These are phyloP conservation scores for Oreohelix idahoensis DNA, from an alignment of 1,140 invertebrate genomes.

Conservation along the genomic window DNA sequence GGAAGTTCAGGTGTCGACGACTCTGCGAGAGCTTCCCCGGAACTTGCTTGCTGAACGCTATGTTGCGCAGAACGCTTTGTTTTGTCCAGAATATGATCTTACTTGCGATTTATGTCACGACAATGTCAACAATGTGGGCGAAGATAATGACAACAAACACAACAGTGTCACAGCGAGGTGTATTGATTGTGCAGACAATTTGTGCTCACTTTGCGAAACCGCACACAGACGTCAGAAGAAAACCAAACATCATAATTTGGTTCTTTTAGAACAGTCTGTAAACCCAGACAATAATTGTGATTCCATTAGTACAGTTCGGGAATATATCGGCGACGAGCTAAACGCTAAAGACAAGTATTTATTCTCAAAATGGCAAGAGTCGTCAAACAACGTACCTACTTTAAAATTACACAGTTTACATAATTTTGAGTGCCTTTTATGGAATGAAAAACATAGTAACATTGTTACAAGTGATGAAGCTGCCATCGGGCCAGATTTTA, in stretches of 20 bases:
- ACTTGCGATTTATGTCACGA: constrained; percentile 42
- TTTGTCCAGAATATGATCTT: not conserved
- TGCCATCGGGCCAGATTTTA: no score
- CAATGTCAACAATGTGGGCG: not conserved
- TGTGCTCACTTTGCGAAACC: constrained; percentile 42
- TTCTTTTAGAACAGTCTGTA: not conserved
- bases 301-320: not conserved
- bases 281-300: not conserved
- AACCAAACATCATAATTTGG: constrained; percentile 38
- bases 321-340: not conserved
- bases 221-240: constrained; percentile 43
- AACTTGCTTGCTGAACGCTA: constrained; percentile 34
- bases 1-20: constrained; percentile 33
- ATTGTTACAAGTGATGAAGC: not conserved
- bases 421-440: not conserved
- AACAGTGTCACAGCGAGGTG: constrained; percentile 23
- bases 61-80: not conserved
- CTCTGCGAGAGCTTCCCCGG: constrained; percentile 32
- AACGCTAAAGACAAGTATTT: not conserved
- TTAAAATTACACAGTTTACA: not conserved
- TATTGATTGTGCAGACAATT: constrained; percentile 38
- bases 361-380: not conserved
- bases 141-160: not conserved
- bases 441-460: not conserved
- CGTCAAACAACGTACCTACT: not conserved